Base-by-base conservation (phyloP, 2,113 vertebrate species). In the Dendrocopos noguchii region DNA sequence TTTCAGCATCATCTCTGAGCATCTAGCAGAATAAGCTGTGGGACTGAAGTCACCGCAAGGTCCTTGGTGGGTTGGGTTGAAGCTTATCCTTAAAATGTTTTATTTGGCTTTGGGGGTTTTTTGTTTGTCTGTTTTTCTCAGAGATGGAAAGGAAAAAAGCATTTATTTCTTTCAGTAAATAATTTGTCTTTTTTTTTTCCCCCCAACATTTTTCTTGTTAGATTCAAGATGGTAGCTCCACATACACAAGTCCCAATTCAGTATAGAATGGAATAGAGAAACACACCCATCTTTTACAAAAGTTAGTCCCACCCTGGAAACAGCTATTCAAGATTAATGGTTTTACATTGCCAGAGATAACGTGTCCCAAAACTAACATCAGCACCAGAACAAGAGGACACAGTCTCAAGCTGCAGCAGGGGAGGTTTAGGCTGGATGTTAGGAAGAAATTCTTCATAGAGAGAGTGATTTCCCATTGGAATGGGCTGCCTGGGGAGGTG, bases 311-410 rank as follows among this genome's bases (percentile, higher is more conserved):
- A 56, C 84, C 82, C 91, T 8, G 68, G 42, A 91, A 76, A 88
- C 50, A 96, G 64, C 36, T 79, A 79, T 31, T 79, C 59, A 79
- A n/a, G 80, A 95, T 77, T 87, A 89, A 80, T 88, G 92, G 67
- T 55, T 91, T 87, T 78, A 61, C 28, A 53, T 12, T 90, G 74
- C 42, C 60, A 96, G 56, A 60, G 78, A 72, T 39, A 87, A 91
- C 72, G 65, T 68, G 46, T 65, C 90, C 87, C 60, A 46, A 65
- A 91, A 93, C 79, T 95, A 87, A 80, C 7, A 33, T 11, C 39
- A 39, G 39, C 39, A 39, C 39, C 39, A 39, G 39, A 39, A 39
- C 39, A 39, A 11, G 39, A 39, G 39, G 39, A 39, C 39, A 39
- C 39, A 39, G 39, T 39, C 39, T 39, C 39, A 39, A 39, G 39